Evolutionary conservation across 2,888 invertebrate species (phyloP).

Genomic region (Catocala fraxini): DNA sequence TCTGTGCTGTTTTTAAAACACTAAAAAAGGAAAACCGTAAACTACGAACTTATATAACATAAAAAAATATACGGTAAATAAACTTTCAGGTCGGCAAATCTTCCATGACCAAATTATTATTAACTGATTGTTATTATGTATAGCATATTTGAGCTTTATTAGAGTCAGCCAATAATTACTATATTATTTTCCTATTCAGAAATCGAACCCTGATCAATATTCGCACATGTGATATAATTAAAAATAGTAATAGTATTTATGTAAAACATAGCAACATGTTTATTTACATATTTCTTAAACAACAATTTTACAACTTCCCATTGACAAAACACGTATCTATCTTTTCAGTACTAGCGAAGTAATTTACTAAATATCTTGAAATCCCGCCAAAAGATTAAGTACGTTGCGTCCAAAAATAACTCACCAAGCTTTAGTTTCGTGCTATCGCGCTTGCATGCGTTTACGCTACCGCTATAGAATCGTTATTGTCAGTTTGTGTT

Average conservation of each 20-base stretch:
- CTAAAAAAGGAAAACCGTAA: conserved; percentile 18
- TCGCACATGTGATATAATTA: too few species aligned
- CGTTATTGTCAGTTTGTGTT: background rate
- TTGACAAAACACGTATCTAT: background rate
- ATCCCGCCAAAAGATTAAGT: conserved; percentile 76
- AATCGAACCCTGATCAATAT: too few species aligned
- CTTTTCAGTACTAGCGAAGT: conserved; percentile 18
- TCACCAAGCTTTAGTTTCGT: conserved; percentile 71
- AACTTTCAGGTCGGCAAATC: too few species aligned
- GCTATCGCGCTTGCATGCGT: conserved; percentile 59
- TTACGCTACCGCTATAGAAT: conserved; percentile 36
- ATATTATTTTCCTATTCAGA: too few species aligned
- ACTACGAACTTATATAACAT: too few species aligned
- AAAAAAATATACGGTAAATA: too few species aligned
- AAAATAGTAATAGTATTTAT: too few species aligned
- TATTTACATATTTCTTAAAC: background rate
- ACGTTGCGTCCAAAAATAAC: conserved; percentile 78
- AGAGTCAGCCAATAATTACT: too few species aligned
- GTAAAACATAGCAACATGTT: background rate
- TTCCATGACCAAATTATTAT: too few species aligned
- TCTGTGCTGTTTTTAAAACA: conserved; percentile 16
- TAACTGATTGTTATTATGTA: too few species aligned
- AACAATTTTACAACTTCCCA: background rate
- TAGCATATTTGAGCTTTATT: too few species aligned
- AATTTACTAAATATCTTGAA: conserved; percentile 71